phyloP scores from a whole-genome alignment of 2,113 vertebrate species.

The Vombatus ursinus region DNA sequence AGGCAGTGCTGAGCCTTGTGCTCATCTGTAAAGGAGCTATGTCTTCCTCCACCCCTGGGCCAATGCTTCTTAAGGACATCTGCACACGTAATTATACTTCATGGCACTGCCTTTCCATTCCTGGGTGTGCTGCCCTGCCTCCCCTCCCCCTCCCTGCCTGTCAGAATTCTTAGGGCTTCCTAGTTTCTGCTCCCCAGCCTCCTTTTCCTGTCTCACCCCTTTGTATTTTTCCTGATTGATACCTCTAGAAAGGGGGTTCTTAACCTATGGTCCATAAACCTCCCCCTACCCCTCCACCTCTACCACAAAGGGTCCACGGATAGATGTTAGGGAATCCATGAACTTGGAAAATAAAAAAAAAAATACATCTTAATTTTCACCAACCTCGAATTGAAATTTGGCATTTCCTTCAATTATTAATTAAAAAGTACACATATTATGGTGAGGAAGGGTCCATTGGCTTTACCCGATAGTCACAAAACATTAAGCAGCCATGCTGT shows the following conservation, averaged over 20 bases:
- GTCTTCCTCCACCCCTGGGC: background rate
- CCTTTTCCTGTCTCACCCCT: background rate
- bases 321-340: background rate
- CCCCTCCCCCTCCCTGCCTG: background rate
- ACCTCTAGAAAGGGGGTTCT: background rate
- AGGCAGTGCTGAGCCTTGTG: background rate
- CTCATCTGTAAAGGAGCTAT: background rate
- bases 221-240: background rate
- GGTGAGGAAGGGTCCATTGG: background rate
- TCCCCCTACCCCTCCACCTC: background rate
- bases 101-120: background rate
- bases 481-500: background rate
- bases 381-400: background rate
- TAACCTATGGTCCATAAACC: background rate
- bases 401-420: background rate
- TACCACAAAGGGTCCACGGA: background rate
- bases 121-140: background rate
- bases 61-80: background rate
- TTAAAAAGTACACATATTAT: background rate
- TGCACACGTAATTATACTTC: background rate
- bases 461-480: background rate
- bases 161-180: background rate
- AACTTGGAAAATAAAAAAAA: background rate
- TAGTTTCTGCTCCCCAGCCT: background rate
- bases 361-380: background rate